Evolutionary conservation across 2,888 invertebrate species (phyloP), one percentile per base, ranked within the genome.

Genomic region (Globia sparganii): DNA sequence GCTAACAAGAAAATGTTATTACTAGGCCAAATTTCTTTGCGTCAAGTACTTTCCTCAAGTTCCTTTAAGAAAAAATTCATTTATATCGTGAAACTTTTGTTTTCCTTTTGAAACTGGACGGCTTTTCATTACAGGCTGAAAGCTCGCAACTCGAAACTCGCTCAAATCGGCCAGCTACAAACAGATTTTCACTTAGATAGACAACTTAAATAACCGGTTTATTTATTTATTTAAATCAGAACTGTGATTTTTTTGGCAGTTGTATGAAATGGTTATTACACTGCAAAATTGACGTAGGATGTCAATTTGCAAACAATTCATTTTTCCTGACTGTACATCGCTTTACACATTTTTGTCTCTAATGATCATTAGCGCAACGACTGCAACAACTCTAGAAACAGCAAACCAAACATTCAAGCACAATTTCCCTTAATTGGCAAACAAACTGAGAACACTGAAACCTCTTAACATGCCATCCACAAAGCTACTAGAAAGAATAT

Each of bases 11-110:
- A 37, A 78, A 72, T n/a, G 3, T 13, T 37, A 72, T 53, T 46
- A 28, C 0, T 34, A 59, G 13, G 46, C 2, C 9, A 70, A 8
- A 31, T 80, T 46, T 15, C 43, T 56, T 81, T 31, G 31, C 37
- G 62, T 78, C 81, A 81, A 81, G 56, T 64, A 56, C n/a, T 73
- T 77, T n/a, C 53, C 31, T 81, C 31, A 64, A 49, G 56, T 81
- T 74, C 21, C 28, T 64, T 81, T 13, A 81, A 13, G 56, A 64
- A 81, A 8, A 46, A 81, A 37, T 73, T 73, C n/a, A 25, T 72
- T 72, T 37, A 62, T 2, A 37, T 46, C 15, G 37, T 28, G 3
- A 56, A 73, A 80, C 43, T 64, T 80, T 31, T 43, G 61, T 62
- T 72, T 72, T 25, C 1, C 6, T 18, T 46, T 61, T 70, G 21